phyloP scores from a whole-genome alignment of 2,113 vertebrate species.

The Sinocyclocheilus maitianheensis region DNA sequence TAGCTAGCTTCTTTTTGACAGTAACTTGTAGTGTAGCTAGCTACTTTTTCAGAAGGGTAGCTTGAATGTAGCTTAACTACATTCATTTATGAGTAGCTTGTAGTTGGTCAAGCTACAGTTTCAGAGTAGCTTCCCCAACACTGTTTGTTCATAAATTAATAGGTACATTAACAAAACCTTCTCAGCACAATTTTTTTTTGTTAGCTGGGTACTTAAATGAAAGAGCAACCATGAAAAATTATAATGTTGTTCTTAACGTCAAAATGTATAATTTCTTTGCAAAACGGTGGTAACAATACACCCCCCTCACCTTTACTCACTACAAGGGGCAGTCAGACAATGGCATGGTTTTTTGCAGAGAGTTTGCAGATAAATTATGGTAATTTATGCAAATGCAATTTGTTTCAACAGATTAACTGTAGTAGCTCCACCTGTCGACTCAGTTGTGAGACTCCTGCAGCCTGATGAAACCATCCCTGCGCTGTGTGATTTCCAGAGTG shows the following conservation, averaged over 20 bases:
- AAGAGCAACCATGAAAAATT: not conserved
- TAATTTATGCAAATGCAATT: conserved; percentile 49
- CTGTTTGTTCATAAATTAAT: not conserved
- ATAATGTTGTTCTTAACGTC: not conserved
- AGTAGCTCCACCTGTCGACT: conserved; percentile 36
- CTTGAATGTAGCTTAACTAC: too few species aligned
- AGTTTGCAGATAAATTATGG: conserved; percentile 33
- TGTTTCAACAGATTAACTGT: conserved; percentile 37
- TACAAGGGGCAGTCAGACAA: conserved; percentile 13
- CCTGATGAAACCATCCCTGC: conserved; percentile 4
- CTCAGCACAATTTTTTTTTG: not conserved
- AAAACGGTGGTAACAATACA: not conserved
- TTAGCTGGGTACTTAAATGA: not conserved
- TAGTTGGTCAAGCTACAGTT: too few species aligned
- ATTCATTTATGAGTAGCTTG: too few species aligned
- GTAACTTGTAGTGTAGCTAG: too few species aligned
- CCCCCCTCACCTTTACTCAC: not conserved
- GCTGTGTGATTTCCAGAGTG: not conserved
- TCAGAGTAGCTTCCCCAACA: too few species aligned
- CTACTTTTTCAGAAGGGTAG: too few species aligned
- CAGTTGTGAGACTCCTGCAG: not conserved
- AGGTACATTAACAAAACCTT: not conserved
- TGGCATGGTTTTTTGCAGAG: not conserved
- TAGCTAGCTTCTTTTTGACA: too few species aligned
- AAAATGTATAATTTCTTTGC: not conserved